Conservation (phyloP, 2,888 invertebrate genomes). For the Stramonita haemastoma region DNA sequence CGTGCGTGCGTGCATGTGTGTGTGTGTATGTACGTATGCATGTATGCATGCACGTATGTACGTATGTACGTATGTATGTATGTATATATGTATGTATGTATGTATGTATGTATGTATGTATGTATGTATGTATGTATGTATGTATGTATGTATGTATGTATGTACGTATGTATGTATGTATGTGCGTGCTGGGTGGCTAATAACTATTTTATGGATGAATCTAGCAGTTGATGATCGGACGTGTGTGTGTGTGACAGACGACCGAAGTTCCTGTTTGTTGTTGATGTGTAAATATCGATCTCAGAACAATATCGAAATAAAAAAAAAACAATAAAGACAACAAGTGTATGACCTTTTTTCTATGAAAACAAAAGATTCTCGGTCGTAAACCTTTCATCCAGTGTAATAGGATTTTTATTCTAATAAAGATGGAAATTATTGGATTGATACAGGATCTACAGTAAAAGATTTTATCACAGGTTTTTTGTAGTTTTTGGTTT, state of each 20-base stretch:
- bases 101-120: not conserved
- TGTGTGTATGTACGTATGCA: not conserved
- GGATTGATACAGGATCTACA: not conserved
- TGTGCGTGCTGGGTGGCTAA: not conserved
- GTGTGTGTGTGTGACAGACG: not conserved
- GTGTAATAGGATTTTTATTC: not conserved
- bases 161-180: not conserved
- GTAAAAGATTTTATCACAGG: not conserved
- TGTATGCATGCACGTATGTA: not conserved
- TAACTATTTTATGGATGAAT: not conserved
- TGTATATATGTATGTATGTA: slow-evolving; percentile 16
- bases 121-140: not conserved
- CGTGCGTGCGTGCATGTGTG: not conserved
- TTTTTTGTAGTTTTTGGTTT: not conserved
- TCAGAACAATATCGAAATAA: too few relatives aligned
- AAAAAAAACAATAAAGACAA: too few relatives aligned
- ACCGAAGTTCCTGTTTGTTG: not conserved
- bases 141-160: not conserved
- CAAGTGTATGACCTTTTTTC: too few relatives aligned
- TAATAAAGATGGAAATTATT: not conserved
- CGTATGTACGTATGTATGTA: not conserved
- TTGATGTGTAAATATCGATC: not conserved
- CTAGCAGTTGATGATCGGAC: not conserved
- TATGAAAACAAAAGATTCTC: too few relatives aligned
- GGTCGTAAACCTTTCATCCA: too few relatives aligned